Evolutionary conservation across 2,888 invertebrate species (phyloP).

Genomic region (Aphodius granarius): DNA sequence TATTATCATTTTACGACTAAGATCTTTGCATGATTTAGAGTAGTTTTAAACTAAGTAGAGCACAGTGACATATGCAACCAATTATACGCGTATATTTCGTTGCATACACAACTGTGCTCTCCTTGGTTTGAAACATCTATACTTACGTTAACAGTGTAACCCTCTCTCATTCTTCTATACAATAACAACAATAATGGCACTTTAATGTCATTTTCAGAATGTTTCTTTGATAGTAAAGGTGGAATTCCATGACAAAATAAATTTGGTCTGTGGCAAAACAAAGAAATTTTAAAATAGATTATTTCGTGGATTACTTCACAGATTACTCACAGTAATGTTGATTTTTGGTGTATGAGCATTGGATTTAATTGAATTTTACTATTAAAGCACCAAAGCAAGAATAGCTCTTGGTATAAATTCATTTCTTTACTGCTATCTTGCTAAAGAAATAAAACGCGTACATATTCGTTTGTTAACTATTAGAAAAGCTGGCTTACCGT

Average conservation of each 20-base stretch:
- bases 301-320: neutral
- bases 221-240: conserved; percentile 62
- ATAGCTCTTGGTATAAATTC: conserved; percentile 49
- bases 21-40: too few species aligned
- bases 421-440: conserved; percentile 43
- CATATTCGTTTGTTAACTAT: neutral
- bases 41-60: too few species aligned
- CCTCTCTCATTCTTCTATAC: conserved; percentile 74
- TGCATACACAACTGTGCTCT: too few species aligned
- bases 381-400: conserved; percentile 43
- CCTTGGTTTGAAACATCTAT: too few species aligned
- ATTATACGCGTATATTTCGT: too few species aligned
- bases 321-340: conserved; percentile 24
- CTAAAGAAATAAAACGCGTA: conserved; percentile 37
- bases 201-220: conserved; percentile 65
- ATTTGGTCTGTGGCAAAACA: conserved; percentile 58
- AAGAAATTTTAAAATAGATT: neutral
- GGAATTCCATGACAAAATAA: conserved; percentile 61
- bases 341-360: conserved; percentile 20
- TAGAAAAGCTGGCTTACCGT: conserved; percentile 9
- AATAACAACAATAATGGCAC: conserved; percentile 66
- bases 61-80: too few species aligned
- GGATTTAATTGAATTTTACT: conserved; percentile 30
- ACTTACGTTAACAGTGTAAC: conserved; percentile 67
- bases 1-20: conserved; percentile 18